Conservation (phyloP, 2,888 invertebrate genomes). For the Pegoplata infirma region DNA sequence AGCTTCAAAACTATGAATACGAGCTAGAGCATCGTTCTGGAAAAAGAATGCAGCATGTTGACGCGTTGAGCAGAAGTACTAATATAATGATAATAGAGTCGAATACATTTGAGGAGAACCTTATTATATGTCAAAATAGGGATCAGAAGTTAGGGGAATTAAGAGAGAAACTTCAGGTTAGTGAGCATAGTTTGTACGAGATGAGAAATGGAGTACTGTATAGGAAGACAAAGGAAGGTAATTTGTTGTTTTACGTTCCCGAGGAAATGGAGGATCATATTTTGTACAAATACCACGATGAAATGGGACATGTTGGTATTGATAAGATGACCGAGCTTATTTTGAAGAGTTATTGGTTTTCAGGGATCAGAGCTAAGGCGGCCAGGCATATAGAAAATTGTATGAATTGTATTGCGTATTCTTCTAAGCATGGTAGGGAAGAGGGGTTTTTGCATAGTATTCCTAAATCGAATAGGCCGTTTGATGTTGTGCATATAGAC, state of each 20-base stretch:
- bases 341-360: slow-evolving; percentile 42
- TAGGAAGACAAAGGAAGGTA: slow-evolving; percentile 27
- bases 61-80: slow-evolving; percentile 31
- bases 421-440: slow-evolving; percentile 18
- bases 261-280: slow-evolving; percentile 39
- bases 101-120: slow-evolving; percentile 48
- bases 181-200: background rate
- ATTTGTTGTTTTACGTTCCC: slow-evolving; percentile 43
- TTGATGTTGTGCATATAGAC: slow-evolving; percentile 43
- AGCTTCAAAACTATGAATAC: slow-evolving; percentile 30
- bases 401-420: slow-evolving; percentile 46
- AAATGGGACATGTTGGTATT: slow-evolving; percentile 48
- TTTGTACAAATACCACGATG: slow-evolving; percentile 53
- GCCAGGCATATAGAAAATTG: slow-evolving; percentile 36
- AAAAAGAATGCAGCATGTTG: slow-evolving; percentile 28
- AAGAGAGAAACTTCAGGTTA: background rate
- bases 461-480: slow-evolving; percentile 35
- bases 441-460: slow-evolving; percentile 47
- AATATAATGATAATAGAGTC: slow-evolving; percentile 25
- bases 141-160: slow-evolving; percentile 14
- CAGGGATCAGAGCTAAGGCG: slow-evolving; percentile 12
- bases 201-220: slow-evolving; percentile 53
- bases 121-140: slow-evolving; percentile 43
- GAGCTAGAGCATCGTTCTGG: slow-evolving; percentile 17
- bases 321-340: slow-evolving; percentile 44